Evolutionary conservation across 2,888 invertebrate species (phyloP).

Genomic region (Elaeidobius kamerunicus): DNA sequence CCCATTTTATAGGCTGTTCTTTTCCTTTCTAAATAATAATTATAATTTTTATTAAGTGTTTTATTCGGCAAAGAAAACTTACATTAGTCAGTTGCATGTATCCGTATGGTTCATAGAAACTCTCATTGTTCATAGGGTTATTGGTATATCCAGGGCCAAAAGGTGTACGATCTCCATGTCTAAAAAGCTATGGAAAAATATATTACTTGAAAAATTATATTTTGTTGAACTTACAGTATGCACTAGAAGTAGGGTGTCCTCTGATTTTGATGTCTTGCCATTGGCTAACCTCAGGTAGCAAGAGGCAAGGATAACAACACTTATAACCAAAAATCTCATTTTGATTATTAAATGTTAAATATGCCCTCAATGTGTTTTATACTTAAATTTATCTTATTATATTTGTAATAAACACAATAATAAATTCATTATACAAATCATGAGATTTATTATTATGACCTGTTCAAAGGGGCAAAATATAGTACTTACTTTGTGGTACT

Average conservation of each 20-base stretch:
- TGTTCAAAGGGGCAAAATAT: no score
- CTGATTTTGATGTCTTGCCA: not conserved
- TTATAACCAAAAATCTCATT: not conserved
- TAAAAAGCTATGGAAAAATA: constrained; percentile 12
- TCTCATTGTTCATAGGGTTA: constrained; percentile 11
- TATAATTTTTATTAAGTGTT: not conserved
- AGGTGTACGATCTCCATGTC: constrained; percentile 18
- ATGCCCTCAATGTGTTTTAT: no score
- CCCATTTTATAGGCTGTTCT: constrained; percentile 60
- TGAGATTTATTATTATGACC: no score
- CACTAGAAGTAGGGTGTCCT: constrained; percentile 16
- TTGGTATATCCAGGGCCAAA: not conserved
- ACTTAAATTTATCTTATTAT: no score
- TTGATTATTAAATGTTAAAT: no score
- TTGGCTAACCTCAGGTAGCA: not conserved
- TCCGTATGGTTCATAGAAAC: constrained; percentile 43
- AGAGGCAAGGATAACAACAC: not conserved
- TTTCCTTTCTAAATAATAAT: constrained; percentile 51
- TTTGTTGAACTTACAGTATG: constrained; percentile 17
- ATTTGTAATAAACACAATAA: no score
- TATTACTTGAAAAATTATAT: not conserved
- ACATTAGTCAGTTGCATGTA: constrained; percentile 17
- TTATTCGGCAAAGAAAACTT: constrained; percentile 1
- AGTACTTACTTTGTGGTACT: no score
- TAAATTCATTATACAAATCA: no score